phyloP scores from a whole-genome alignment of 2,797 vertebrate genomes.

The Tadarida brasiliensis region DNA sequence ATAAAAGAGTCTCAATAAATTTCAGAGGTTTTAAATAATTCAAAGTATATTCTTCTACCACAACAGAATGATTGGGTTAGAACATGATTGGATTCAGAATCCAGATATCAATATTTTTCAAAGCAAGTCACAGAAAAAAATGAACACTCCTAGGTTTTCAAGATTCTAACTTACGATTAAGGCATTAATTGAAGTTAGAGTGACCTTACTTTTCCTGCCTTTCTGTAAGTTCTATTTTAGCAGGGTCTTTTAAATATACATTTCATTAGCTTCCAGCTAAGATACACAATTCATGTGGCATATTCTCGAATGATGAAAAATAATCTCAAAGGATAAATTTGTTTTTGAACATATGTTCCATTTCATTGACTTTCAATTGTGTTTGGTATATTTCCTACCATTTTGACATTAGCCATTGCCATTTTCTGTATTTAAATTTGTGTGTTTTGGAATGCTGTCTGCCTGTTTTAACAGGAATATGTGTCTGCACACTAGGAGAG shows the following conservation, averaged over 20 bases:
- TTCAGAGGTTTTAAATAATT: not conserved
- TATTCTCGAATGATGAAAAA: not conserved
- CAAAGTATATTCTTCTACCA: not conserved
- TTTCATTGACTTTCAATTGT: conserved; percentile 9
- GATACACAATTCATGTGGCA: not conserved
- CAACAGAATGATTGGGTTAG: not conserved
- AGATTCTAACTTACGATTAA: not conserved
- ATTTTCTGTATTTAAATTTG: not conserved
- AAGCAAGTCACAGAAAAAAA: not conserved
- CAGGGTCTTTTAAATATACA: not conserved
- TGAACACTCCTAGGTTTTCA: not conserved
- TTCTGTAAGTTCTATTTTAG: not conserved
- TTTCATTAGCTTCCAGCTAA: not conserved
- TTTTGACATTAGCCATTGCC: not conserved
- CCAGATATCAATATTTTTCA: not conserved
- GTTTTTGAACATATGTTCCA: not conserved
- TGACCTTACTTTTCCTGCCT: not conserved
- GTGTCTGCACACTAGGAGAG: not conserved
- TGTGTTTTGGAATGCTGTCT: not conserved
- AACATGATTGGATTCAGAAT: not conserved
- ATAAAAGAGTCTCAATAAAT: not conserved
- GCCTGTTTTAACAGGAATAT: not conserved
- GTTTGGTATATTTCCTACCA: not conserved
- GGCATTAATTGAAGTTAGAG: not conserved
- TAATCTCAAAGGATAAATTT: not conserved